These are phyloP conservation scores for Dendronephthya gigantea DNA, from an alignment of 64 coral and sea anemone species.

Conservation along the genomic window DNA sequence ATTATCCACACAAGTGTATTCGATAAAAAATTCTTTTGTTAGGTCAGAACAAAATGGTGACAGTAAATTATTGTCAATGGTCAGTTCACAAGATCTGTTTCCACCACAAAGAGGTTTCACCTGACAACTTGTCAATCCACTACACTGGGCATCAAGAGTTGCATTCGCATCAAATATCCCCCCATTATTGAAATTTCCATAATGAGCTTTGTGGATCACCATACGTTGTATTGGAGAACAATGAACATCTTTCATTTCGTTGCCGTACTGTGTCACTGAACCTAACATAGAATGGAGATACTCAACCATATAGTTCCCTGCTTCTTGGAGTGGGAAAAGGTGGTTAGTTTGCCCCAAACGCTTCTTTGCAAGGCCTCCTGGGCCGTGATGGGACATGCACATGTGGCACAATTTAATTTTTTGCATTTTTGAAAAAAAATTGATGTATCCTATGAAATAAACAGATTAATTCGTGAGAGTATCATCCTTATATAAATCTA, in stretches of 20 bases:
- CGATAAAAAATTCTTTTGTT: not conserved
- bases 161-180: not conserved
- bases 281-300: not conserved
- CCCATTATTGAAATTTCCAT: not conserved
- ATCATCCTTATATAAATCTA: no score
- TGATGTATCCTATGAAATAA: no score
- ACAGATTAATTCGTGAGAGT: no score
- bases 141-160: not conserved
- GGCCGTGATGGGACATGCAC: no score
- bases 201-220: not conserved
- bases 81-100: not conserved
- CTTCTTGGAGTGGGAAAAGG: no score
- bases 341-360: no score
- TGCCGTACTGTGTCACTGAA: not conserved
- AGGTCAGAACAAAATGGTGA: not conserved
- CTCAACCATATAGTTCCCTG: no score
- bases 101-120: not conserved
- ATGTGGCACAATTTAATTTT: no score
- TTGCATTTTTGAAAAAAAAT: no score
- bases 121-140: not conserved
- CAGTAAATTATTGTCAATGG: not conserved
- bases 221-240: not conserved
- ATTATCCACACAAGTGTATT: not conserved
- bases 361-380: no score
- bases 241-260: not conserved